Conservation (phyloP, 2,888 invertebrate genomes). For the Drosophila leonis region DNA sequence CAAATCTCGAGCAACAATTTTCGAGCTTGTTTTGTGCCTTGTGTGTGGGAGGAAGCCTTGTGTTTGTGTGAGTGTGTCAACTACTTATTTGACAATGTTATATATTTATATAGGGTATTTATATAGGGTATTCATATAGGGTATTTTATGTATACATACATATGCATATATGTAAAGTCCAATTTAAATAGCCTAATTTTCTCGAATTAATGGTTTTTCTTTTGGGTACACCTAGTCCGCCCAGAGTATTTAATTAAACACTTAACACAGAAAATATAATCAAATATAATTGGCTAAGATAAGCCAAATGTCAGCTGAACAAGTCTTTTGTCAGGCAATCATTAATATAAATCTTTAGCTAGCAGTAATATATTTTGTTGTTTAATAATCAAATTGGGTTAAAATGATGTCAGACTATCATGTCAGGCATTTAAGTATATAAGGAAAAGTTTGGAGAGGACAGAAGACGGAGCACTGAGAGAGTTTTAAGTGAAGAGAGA, state of each 20-base stretch:
- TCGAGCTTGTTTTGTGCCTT: slow-evolving; percentile 46
- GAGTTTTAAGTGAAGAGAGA: not conserved
- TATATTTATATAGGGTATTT: slow-evolving; percentile 8
- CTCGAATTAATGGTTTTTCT: not conserved
- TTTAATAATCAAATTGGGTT: not conserved
- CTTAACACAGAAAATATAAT: not conserved
- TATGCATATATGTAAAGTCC: not conserved
- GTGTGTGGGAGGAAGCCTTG: not conserved
- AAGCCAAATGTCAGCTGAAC: slow-evolving; percentile 8
- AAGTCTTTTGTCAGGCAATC: not conserved
- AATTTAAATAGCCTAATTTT: not conserved
- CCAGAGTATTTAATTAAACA: not conserved
- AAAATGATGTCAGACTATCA: slow-evolving; percentile 1
- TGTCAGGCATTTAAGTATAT: not conserved
- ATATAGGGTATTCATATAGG: not conserved
- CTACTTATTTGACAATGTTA: slow-evolving; percentile 2
- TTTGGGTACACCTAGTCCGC: not conserved
- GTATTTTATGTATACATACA: not conserved
- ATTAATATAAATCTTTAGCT: not conserved
- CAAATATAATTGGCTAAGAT: slow-evolving; percentile 11
- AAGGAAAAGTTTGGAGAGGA: too few species aligned
- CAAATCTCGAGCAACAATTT: slow-evolving; percentile 65
- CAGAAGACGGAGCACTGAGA: too few species aligned
- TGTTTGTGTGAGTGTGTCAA: slow-evolving; percentile 3
- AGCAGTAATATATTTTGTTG: not conserved